Evolutionary conservation across 2,888 invertebrate species (phyloP).

Genomic region (Acronicta psi): DNA sequence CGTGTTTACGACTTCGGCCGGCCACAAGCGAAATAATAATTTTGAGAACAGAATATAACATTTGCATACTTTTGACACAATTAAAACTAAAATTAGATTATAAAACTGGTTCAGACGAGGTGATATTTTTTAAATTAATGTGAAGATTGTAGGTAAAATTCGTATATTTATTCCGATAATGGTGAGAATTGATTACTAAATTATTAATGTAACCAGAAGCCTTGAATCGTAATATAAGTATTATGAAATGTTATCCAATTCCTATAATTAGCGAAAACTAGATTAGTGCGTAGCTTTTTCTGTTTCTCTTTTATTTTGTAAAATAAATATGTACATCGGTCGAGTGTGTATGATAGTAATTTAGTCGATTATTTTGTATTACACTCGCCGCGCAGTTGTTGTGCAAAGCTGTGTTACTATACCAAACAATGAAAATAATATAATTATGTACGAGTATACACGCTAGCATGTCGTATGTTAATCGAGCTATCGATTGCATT

Average conservation of each 20-base stretch:
- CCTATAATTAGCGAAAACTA: constrained; percentile 10
- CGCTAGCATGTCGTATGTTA: constrained; percentile 55
- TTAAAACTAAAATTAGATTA: constrained; percentile 53
- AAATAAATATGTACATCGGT: constrained; percentile 11
- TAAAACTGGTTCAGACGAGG: constrained; percentile 28
- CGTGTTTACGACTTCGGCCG: constrained; percentile 64
- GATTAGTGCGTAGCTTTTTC: background rate
- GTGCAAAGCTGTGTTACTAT: constrained; percentile 51
- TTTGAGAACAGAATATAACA: constrained; percentile 43
- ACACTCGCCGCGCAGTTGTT: constrained; percentile 31
- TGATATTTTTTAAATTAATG: constrained; percentile 28
- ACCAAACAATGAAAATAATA: constrained; percentile 51
- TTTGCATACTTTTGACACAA: constrained; percentile 51
- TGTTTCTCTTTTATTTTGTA: constrained; percentile 5
- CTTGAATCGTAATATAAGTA: constrained; percentile 29
- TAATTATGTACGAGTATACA: constrained; percentile 44
- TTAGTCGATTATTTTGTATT: constrained; percentile 25
- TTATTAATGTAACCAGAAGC: constrained; percentile 36
- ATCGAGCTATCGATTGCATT: constrained; percentile 63
- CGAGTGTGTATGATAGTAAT: constrained; percentile 16
- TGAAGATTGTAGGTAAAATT: constrained; percentile 25
- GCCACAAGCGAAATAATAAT: constrained; percentile 58
- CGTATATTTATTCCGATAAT: constrained; percentile 37
- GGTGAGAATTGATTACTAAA: constrained; percentile 32
- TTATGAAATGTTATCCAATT: constrained; percentile 32